A percentile compares a stretch with the other conserved stretches of the same genome.
These are phyloP conservation scores for Corythornis leucogaster DNA, from an alignment of 2,797 vertebrate species.

Conservation along the genomic window DNA sequence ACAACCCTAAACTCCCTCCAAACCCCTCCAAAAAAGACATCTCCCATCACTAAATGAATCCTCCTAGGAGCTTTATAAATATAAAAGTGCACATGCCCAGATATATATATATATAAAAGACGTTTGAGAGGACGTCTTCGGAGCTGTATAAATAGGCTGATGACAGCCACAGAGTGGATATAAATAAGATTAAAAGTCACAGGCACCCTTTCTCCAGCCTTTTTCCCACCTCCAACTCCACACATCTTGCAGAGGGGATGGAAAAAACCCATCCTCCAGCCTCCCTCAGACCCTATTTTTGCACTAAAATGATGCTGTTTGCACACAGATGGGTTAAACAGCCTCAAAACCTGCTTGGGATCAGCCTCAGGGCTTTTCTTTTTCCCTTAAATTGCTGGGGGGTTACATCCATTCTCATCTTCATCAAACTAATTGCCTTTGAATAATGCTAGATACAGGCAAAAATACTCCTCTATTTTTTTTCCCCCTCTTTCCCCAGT, in stretches of 20 bases:
- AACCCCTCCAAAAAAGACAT: background rate
- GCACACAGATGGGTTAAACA: background rate
- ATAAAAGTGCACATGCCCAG: slow-evolving; percentile 14
- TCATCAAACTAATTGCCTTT: background rate
- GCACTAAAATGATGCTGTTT: background rate
- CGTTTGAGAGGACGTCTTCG: background rate
- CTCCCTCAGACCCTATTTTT: background rate
- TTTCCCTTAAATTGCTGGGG: background rate
- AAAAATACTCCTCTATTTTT: background rate
- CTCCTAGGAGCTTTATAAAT: slow-evolving; percentile 66
- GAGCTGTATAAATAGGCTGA: slow-evolving; percentile 62
- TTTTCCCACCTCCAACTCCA: background rate
- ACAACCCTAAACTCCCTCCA: background rate
- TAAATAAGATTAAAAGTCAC: slow-evolving; percentile 52
- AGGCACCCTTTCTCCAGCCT: background rate
- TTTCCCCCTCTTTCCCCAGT: background rate
- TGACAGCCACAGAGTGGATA: slow-evolving; percentile 54
- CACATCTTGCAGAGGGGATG: background rate
- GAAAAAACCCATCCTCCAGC: background rate
- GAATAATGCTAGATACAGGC: fast-evolving
- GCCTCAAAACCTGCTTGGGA: background rate
- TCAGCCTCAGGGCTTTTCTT: background rate
- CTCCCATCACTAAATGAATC: slow-evolving; percentile 56
- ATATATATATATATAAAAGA: slow-evolving; percentile 29
- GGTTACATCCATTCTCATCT: background rate